Evolutionary conservation across 2,888 invertebrate species (phyloP), one percentile per base, ranked within the genome.

Genomic region (Stegana nigrithorax): DNA sequence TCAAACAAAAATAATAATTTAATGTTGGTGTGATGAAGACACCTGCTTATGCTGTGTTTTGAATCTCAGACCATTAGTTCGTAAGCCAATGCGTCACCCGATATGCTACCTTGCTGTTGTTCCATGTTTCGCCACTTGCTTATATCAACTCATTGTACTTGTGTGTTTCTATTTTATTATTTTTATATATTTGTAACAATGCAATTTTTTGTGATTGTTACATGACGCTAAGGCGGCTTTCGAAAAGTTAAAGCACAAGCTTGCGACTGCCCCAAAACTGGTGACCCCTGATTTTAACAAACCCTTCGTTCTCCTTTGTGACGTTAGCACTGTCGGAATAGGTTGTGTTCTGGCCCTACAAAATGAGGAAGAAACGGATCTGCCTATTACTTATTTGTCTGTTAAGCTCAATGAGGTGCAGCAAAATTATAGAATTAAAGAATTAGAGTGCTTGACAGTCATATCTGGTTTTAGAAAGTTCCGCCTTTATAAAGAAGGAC

Each of bases 401-500:
- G n/a, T 51, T 25, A 61, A 57, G 7, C 29, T 64, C 0, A 62
- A 57, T 25, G 25, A 21, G 7, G 56, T 27, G 12, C 55, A 60
- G 2, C 14, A 17, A 5, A 58, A 58, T 19, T 58, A 59, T 19
- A 25, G 26, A 2, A 44, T 59, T 1, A 62, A 50, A 3, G 61
- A 61, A 14, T 23, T 27, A 21, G 62, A 62, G 17, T 65, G 59
- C 26, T 21, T 59, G 26, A 59, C 63, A 0, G 63, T 50, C 2
- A 53, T 63, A 3, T 8, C 44, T 1, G 26, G 60, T 1, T 44
- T 63, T 8, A 45, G 60, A 27, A 63, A 57, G 14, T 63, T 66
- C 14, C 47, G 59, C 2, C 10, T 59, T 1, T 62, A 62, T 23
- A 59, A 59, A 10, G 65, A 65, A 51, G 73, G 73, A 1, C 65